Evolutionary conservation across 2,113 vertebrate genomes (phyloP), one percentile per base, ranked within the genome.

Genomic region (Corydoras sp.): DNA sequence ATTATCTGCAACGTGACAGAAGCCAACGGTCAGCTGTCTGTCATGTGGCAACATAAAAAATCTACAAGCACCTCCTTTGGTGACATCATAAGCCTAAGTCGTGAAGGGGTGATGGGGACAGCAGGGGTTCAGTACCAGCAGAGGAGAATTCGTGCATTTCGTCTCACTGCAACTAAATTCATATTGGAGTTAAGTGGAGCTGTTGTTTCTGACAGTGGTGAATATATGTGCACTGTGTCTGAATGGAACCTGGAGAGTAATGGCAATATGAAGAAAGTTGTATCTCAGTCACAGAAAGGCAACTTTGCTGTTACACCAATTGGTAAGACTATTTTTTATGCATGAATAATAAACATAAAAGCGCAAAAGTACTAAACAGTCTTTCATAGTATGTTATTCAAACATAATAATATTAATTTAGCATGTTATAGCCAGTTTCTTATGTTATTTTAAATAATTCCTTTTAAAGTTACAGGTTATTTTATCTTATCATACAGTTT

Each of bases 41-140:
- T 95, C 71, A 77, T 10, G 9, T 98, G 95, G 93, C 89, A 92
- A 84, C 87, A 81, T 56, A 64, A 72, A 67, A 79, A 80, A 0
- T 72, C 53, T 15, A 9, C 69, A 8, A 15, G 4, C 55, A 32
- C 67, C 0, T 1, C 2, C 4, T 69, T 73, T 0, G 66, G 73
- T 55, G 68, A 68, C 0, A 68, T 96, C 75, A 83, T 91, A 48
- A 32, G 77, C 74, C 81, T 96, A 59, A 85, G 56, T 58, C 73
- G 0, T 54, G 88, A 91, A 0, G 92, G 93, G 0, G 83, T 81
- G 0, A 31, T 84, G 73, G 58, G 10, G 24, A 84, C 71, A 18
- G 68, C 75, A 49, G 85, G 81, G 0, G 9, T 5, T 0, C 11
- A 76, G 18, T 90, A 87, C 14, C 2, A 0, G 32, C 62, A 77